Conservation (phyloP, 2,797 vertebrate genomes). For the Sphaeramia orbicularis region DNA sequence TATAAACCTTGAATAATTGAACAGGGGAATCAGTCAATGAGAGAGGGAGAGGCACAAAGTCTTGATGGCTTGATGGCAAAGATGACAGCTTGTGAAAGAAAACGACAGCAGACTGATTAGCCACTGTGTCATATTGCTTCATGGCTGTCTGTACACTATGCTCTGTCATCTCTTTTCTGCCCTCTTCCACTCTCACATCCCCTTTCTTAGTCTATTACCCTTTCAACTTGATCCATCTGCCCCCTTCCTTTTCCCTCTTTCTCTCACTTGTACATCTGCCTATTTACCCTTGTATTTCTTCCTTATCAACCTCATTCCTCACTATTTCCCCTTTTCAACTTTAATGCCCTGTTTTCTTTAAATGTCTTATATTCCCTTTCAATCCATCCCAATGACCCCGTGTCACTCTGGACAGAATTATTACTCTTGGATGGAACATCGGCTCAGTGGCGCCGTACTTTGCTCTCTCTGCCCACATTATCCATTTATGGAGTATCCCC, state of each 20-base stretch:
- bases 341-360: conserved; percentile 60
- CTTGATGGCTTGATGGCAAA: conserved; percentile 71
- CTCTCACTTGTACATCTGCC: conserved; percentile 13
- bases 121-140: conserved; percentile 63
- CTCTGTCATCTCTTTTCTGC: conserved; percentile 45
- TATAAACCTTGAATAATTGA: conserved; percentile 87
- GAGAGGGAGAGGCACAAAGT: conserved; percentile 58
- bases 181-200: conserved; percentile 30
- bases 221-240: conserved; percentile 7
- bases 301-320: conserved; percentile 33
- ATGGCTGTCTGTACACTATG: conserved; percentile 42
- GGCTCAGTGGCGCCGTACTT: conserved; percentile 76
- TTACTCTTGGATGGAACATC: conserved; percentile 74
- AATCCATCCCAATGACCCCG: conserved; percentile 68
- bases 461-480: conserved; percentile 76
- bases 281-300: conserved; percentile 39
- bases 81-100: conserved; percentile 78
- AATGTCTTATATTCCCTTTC: conserved; percentile 67
- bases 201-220: conserved; percentile 19
- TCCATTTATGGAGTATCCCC: conserved; percentile 81
- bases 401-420: conserved; percentile 78
- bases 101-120: conserved; percentile 77
- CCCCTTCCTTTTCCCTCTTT: conserved; percentile 16
- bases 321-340: conserved; percentile 3
- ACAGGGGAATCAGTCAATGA: conserved; percentile 77